Base-by-base conservation (phyloP, 2,113 vertebrate genomes). In the Gambusia holbrooki region DNA sequence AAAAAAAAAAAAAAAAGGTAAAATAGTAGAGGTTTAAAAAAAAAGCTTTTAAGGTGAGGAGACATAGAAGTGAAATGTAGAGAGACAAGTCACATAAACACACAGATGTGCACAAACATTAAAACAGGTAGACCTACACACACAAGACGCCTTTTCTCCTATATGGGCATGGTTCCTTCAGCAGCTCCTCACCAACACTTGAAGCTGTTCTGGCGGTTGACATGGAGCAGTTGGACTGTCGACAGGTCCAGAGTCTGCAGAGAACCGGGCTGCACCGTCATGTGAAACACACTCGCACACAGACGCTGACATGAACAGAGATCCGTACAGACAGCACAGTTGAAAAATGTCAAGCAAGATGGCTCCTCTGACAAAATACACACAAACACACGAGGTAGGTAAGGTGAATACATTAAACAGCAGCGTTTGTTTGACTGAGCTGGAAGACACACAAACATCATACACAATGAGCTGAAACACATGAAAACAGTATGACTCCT, bases 151-250 rank as follows among this genome's bases (percentile, higher is more conserved):
- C 27, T 75, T 58, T 58, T 69, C 66, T 67, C 62, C 74, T 78
- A 54, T 75, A 64, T 65, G 82, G 86, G 85, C 85, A 73, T 71
- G n/a, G 27, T 81, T 89, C 92, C 86, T 89, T 61, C 79, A 84
- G 73, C 80, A 71, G 75, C 89, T 86, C 85, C 73, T 91, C 89
- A 90, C 87, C 90, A 75, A 87, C 92, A 91, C 90, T 79, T 86
- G 66, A 79, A 92, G 84, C 80, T 85, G 84, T 89, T 93, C 84
- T 89, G 62, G 22, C 69, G 84, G 83, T 79, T 92, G 92, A 93
- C 87, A 58, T 80, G 83, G 83, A 92, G 87, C 88, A 90, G 91
- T 89, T 77, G 88, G 86, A 81, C 92, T 93, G 91, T 93, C 90
- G 88, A 75, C 92, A 91, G 88, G 79, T 72, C 80, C 69, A 10